Evolutionary conservation across 37 sponge, comb jelly and placozoan genomes (phyloP).

Genomic region (Chondrosia reniformis): DNA sequence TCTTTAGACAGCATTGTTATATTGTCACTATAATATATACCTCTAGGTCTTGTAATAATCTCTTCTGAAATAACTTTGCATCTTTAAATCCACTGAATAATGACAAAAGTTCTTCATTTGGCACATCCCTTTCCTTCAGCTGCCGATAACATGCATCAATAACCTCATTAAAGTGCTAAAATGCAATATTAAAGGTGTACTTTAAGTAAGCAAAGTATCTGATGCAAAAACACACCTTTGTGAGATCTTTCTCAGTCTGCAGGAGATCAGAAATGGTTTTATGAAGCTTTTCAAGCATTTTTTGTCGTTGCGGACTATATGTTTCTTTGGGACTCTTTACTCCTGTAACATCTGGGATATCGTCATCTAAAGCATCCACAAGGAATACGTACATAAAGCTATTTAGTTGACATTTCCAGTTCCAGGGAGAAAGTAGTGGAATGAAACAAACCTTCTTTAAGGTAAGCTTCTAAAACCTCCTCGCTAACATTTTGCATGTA

Average conservation of each 20-base stretch:
- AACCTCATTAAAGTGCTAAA: neutral
- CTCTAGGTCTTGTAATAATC: neutral
- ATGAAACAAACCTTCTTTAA: neutral
- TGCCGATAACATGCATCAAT: neutral
- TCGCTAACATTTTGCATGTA: conserved; percentile 21
- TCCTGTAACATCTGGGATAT: no score
- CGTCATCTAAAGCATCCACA: no score
- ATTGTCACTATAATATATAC: no score
- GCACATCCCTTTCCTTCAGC: neutral
- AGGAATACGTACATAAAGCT: no score
- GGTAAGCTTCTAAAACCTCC: conserved; percentile 21
- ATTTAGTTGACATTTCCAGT: no score
- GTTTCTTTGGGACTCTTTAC: neutral
- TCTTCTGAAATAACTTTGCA: neutral
- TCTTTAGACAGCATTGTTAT: no score
- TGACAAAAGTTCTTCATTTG: neutral
- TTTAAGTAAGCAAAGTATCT: neutral
- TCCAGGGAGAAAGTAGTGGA: no score
- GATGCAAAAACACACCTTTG: neutral
- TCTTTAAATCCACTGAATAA: neutral
- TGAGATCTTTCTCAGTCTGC: neutral
- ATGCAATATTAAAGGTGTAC: no score
- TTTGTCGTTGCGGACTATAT: neutral
- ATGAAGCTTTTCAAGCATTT: neutral
- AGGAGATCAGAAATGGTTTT: neutral